Base-by-base conservation (phyloP, 2,113 vertebrate genomes). In the Eupsittula cactorum region DNA sequence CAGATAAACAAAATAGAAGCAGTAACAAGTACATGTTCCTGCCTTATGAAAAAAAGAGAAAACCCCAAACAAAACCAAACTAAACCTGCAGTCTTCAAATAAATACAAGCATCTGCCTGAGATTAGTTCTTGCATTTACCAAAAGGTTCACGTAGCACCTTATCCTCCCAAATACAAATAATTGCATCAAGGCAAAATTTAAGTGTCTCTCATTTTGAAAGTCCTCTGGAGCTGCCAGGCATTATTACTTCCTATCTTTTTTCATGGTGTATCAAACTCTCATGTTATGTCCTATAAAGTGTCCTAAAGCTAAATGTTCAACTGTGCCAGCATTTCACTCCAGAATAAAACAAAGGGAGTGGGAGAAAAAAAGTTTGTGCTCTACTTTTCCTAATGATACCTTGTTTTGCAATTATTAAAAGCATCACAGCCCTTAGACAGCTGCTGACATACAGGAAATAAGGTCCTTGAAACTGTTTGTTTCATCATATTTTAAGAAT, bases 401-500 rank as follows among this genome's bases (percentile, higher is more conserved):
- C 87, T 94, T 93, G 92, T 95, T 92, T 96, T 95, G 69, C 88
- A 96, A 96, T 97, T 98, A 97, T 94, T 96, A 96, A 97, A 98
- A 97, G 55, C 77, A 96, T 97, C 94, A 97, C 64, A 95, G 89
- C 94, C 95, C 67, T 97, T 94, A 93, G 84, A 96, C 95, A 97
- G 96, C 96, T 98, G 97, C 97, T 98, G 98, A 98, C 97, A 97
- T 53, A 81, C 41, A 94, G 95, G 97, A 98, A 98, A 98, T 96
- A 97, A 96, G 94, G 88, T 96, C 92, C 93, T 97, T 75, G 76
- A 94, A 98, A 98, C 76, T 97, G 96, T 97, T 97, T 97, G 96
- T 95, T 93, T 98, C 97, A 98, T 98, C 97, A 96, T 95, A 97
- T 97, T 98, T 98, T 96, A 97, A 92, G 95, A 97, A 98, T 97